Conservation (phyloP, 2,113 vertebrate species). For the Carollia perspicillata region DNA sequence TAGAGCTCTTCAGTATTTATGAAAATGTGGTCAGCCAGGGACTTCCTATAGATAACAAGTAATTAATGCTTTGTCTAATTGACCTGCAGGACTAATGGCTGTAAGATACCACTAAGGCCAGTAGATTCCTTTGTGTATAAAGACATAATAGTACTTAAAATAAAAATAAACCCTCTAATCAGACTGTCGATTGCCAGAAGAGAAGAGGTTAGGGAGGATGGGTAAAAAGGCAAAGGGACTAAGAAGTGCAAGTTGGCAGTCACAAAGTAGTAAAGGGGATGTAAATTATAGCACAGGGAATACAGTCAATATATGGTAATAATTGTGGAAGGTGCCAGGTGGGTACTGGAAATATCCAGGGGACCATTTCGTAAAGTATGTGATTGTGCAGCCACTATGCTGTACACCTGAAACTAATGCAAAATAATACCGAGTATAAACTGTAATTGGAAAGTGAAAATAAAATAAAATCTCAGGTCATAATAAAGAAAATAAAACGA, state of each 20-base stretch:
- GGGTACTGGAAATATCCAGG: not conserved
- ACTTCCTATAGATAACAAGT: not conserved
- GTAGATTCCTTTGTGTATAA: not conserved
- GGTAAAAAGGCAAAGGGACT: not conserved
- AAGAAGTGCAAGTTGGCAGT: not conserved
- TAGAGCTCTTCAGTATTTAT: not conserved
- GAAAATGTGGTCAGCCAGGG: not conserved
- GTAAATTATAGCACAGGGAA: not conserved
- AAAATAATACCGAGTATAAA: not conserved
- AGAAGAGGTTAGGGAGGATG: not conserved
- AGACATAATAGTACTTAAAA: not conserved
- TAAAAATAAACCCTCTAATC: not conserved
- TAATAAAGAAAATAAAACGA: not conserved
- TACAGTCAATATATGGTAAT: not conserved
- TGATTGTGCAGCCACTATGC: not conserved
- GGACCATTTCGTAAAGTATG: too few relatives aligned
- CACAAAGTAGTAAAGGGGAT: not conserved
- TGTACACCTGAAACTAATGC: not conserved
- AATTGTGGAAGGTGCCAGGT: not conserved
- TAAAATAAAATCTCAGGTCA: not conserved
- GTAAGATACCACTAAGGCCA: not conserved
- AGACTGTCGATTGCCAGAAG: not conserved
- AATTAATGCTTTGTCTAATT: not conserved
- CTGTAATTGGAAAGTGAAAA: not conserved
- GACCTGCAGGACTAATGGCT: not conserved